These are phyloP conservation scores for Protosalanx chinensis DNA, from an alignment of 2,797 vertebrate genomes.

Conservation along the genomic window DNA sequence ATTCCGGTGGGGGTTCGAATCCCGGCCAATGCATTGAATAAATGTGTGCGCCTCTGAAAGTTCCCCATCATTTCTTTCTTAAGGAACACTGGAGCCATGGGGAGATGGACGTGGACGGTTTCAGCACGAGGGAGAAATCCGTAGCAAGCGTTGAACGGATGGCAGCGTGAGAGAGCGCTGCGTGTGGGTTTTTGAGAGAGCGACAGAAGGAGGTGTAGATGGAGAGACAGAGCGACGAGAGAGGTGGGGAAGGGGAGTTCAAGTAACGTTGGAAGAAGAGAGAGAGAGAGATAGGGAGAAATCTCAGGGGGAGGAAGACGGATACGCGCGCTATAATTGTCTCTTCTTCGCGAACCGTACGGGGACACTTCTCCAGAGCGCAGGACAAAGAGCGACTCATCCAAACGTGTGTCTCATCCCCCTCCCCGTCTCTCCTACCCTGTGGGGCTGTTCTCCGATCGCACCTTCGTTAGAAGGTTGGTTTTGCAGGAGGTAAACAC, in stretches of 20 bases:
- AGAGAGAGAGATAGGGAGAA: neutral
- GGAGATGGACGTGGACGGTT: slow-evolving; percentile 39
- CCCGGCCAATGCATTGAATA: too few relatives aligned
- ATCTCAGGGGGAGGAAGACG: neutral
- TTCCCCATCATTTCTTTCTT: too few relatives aligned
- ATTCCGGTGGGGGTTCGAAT: too few relatives aligned
- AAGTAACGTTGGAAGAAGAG: neutral
- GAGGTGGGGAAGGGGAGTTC: too few relatives aligned
- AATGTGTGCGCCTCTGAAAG: too few relatives aligned
- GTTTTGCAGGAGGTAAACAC: slow-evolving; percentile 50
- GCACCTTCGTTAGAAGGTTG: slow-evolving; percentile 46
- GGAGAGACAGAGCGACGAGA: too few relatives aligned
- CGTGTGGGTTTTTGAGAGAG: neutral
- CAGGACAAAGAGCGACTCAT: slow-evolving; percentile 19
- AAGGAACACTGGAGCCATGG: slow-evolving; percentile 42
- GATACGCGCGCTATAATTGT: neutral
- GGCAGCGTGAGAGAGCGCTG: neutral
- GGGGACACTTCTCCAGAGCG: slow-evolving; percentile 13
- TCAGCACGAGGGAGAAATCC: slow-evolving; percentile 11
- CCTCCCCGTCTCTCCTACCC: slow-evolving; percentile 34
- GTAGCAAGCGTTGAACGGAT: slow-evolving; percentile 29
- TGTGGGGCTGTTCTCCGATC: slow-evolving; percentile 37
- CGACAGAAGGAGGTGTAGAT: neutral
- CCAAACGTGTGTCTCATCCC: slow-evolving; percentile 25
- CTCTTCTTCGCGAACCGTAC: slow-evolving; percentile 20